A percentile compares a stretch with the other conserved stretches of the same genome.
These are phyloP conservation scores for Loxodonta africana DNA, from an alignment of 2,113 vertebrate genomes.

Conservation along the genomic window DNA sequence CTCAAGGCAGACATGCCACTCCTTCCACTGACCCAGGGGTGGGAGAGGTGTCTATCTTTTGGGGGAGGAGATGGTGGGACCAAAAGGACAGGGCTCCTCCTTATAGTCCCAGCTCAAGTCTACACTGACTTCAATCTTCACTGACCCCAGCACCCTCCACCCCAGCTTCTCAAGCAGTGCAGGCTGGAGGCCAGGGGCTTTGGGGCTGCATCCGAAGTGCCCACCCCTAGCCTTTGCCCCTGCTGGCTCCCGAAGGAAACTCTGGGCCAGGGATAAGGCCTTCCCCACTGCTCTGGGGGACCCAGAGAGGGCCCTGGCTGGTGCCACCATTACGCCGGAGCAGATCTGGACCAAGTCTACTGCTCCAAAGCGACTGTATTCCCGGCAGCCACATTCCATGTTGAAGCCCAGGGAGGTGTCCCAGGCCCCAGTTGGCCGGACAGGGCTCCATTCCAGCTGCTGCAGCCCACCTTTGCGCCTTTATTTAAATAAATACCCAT, in stretches of 20 bases:
- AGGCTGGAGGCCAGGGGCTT: background rate
- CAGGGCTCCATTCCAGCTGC: constrained; percentile 40
- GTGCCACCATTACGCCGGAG: constrained; percentile 27
- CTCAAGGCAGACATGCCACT: constrained; percentile 74
- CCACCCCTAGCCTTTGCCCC: constrained; percentile 7
- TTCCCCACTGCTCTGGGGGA: background rate
- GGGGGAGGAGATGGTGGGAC: constrained; percentile 2
- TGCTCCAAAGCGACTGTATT: constrained; percentile 20
- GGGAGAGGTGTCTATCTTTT: constrained; percentile 53
- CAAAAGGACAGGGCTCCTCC: constrained; percentile 6
- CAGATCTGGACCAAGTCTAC: constrained; percentile 42
- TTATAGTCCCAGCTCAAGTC: background rate
- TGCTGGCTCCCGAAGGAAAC: background rate
- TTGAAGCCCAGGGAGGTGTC: constrained; percentile 46
- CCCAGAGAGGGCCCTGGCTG: background rate
- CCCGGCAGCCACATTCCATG: background rate
- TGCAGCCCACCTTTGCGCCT: constrained; percentile 72
- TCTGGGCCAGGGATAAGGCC: background rate
- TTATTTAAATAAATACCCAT: constrained; percentile 91
- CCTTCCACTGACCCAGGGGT: constrained; percentile 53
- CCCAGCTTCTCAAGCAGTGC: background rate
- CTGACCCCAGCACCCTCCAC: background rate
- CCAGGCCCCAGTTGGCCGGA: constrained; percentile 22
- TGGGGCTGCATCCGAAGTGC: background rate
- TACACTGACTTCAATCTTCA: constrained; percentile 47